Evolutionary conservation across 2,113 vertebrate genomes (phyloP).

Genomic region (Corythoichthys haematopterus): DNA sequence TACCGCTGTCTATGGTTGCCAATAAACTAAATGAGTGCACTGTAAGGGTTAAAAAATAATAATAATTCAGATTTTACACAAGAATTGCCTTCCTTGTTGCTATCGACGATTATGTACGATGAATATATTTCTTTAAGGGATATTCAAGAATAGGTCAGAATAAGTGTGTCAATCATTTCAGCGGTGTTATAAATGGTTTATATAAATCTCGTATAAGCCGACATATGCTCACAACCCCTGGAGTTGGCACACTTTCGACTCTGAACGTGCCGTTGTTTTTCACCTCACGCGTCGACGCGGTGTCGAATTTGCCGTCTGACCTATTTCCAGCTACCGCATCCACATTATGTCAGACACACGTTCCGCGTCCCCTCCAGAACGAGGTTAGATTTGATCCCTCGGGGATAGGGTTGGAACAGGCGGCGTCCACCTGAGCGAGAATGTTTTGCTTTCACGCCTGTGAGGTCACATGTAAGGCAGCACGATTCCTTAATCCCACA

Average conservation of each 20-base stretch:
- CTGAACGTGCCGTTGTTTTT: conserved; percentile 12
- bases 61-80: too few species aligned
- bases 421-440: conserved; percentile 58
- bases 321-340: conserved; percentile 26
- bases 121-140: too few species aligned
- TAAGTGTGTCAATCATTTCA: neutral
- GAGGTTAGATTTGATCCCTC: conserved; percentile 70
- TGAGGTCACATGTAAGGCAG: conserved; percentile 60
- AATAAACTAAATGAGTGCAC: too few species aligned
- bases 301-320: conserved; percentile 46
- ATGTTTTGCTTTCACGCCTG: conserved; percentile 52
- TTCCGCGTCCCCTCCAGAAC: conserved; percentile 22
- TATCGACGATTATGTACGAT: too few species aligned
- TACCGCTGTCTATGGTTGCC: too few species aligned
- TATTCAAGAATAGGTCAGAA: neutral
- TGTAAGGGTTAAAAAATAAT: too few species aligned
- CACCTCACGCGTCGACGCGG: conserved; percentile 6
- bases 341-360: conserved; percentile 37
- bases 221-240: neutral
- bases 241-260: conserved; percentile 10
- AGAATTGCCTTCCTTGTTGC: too few species aligned
- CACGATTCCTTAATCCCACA: conserved; percentile 47
- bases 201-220: conserved; percentile 26
- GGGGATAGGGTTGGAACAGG: conserved; percentile 40
- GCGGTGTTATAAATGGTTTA: conserved; percentile 13